Evolutionary conservation across 2,888 invertebrate species (phyloP).

Genomic region (Tenthredo distinguenda): DNA sequence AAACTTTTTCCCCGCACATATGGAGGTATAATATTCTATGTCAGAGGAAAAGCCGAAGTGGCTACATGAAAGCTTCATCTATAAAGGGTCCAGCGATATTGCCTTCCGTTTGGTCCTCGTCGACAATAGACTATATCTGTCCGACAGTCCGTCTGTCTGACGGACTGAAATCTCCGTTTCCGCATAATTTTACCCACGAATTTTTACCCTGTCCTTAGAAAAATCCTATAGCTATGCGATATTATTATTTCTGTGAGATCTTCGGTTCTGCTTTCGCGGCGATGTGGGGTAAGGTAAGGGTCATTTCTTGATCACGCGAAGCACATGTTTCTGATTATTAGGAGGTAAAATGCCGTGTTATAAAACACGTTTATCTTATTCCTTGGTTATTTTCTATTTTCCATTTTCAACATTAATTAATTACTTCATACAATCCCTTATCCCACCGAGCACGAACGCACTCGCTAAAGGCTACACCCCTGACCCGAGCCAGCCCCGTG

Average conservation of each 20-base stretch:
- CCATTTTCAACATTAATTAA: not conserved
- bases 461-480: not conserved
- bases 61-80: not conserved
- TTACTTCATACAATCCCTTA: slow-evolving; percentile 3
- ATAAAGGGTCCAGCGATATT: slow-evolving; percentile 33
- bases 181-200: not conserved
- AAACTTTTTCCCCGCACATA: not conserved
- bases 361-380: slow-evolving; percentile 29
- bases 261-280: not conserved
- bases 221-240: not conserved
- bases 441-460: not conserved
- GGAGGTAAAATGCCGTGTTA: slow-evolving; percentile 12
- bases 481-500: not conserved
- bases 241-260: not conserved
- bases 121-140: slow-evolving; percentile 29
- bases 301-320: slow-evolving; percentile 5
- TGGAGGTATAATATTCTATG: not conserved
- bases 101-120: slow-evolving; percentile 32
- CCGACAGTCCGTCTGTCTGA: not conserved
- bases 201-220: not conserved
- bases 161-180: not conserved
- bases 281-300: not conserved
- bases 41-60: not conserved
- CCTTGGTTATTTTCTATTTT: not conserved
- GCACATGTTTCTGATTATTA: slow-evolving; percentile 5